Base-by-base conservation (phyloP, 2,888 invertebrate genomes). In the Xylophagus ater region DNA sequence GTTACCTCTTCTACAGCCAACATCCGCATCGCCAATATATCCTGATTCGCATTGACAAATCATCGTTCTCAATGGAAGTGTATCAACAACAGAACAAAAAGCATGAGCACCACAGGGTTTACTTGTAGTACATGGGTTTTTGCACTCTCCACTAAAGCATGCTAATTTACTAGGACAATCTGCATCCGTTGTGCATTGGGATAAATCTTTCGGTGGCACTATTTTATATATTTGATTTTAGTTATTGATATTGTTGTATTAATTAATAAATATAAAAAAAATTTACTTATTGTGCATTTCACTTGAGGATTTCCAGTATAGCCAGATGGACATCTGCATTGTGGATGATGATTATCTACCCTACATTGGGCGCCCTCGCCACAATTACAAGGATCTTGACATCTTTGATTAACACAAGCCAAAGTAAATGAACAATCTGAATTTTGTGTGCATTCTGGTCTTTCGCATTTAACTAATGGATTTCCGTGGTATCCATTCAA, bases 141-240 rank as follows among this genome's bases (percentile, higher is more conserved):
- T 78, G 56, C 90, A 90, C 47, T 70, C 68, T 31, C 80, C 81
- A 54, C 72, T 75, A 55, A 88, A 79, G 62, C 90, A 92, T 26
- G 88, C 88, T 48, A 84, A 60, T 56, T 79, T 81, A 48, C 83
- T 82, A n/a, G 87, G 76, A 56, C 89, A 90, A 50, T 88, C 87
- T 0, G 80, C 81, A 53, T 90, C 88, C 53, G 73, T 71, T 52
- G 72, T 75, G 59, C 89, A 90, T 57, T 81, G 76, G 12, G 76
- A 67, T 49, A 70, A 60, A 29, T 68, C 53, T 45, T 63, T 70
- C 37, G 68, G 57, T 32, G 72, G 73, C 64, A 72, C 68, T 62
- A 54, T 37, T 19, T 10, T 7, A 19, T 24, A 30, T 15, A 23
- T 20, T 30, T 12, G 34, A 15, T 10, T 25, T 25, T 25, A 6